Evolutionary conservation across 2,113 vertebrate species (phyloP), one percentile per base, ranked within the genome.

Genomic region (Tauraco erythrolophus): DNA sequence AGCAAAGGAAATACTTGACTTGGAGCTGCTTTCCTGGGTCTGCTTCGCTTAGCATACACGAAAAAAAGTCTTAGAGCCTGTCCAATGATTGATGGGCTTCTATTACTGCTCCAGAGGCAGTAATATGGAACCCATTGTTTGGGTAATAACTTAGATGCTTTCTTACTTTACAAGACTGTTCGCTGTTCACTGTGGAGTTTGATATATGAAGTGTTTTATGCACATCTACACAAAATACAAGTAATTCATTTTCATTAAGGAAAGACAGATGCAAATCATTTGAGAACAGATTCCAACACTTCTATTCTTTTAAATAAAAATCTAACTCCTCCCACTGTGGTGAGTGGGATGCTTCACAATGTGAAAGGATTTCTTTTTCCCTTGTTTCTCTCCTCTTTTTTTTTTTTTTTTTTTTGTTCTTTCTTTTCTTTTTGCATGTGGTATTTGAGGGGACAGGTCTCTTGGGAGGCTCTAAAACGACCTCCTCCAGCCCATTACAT

Each of bases 71-170:
- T 11, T 5, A 14, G 41, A 86, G 76, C 39, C 65, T 65, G 45
- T 28, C 46, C 65, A 12, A 5, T 61, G 92, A 95, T 75, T 43
- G 92, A 95, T 94, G 92, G 54, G 54, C 46, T 94, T 46, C 78
- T 79, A 31, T 31, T 45, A 39, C 45, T 51, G 82, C 46, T 71
- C 23, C 72, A 27, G 41, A 37, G 16, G 16, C 91, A 66, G 57
- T 25, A 57, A 43, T 16, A 78, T 3, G 84, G 53, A 80, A 74
- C 25, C 56, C 57, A 35, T 33, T 43, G 66, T 75, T 90, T 62
- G 61, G 70, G 46, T 43, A 88, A 86, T 79, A 84, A 85, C 57
- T 85, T 45, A 3, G 0, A 19, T 8, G 30, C 71, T 92, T 71
- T n/a, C 92, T 53, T 74, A 37, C 74, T 78, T 45, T 19, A 76